Evolutionary conservation across 2,888 invertebrate genomes (phyloP).

Genomic region (Hesperia comma): DNA sequence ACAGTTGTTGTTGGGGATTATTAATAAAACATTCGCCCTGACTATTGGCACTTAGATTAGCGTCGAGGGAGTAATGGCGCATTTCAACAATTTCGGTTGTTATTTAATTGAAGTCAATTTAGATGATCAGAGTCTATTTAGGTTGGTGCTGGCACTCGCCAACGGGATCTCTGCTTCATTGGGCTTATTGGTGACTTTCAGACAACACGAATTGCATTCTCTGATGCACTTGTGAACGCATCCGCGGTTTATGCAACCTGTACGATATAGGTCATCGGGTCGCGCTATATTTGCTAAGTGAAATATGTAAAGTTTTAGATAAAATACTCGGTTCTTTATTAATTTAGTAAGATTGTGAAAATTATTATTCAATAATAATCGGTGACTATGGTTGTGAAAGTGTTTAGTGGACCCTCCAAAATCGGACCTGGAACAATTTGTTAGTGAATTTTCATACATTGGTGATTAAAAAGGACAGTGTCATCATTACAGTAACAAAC

Average conservation of each 20-base stretch:
- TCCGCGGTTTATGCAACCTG: constrained; percentile 60
- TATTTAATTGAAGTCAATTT: constrained; percentile 85
- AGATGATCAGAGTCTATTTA: constrained; percentile 85
- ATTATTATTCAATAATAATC: neutral
- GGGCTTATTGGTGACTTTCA: constrained; percentile 84
- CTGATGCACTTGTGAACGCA: constrained; percentile 79
- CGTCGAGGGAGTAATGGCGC: constrained; percentile 83
- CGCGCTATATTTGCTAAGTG: constrained; percentile 16
- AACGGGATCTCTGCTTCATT: constrained; percentile 84
- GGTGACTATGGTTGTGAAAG: neutral
- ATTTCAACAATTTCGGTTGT: constrained; percentile 85
- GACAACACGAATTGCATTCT: constrained; percentile 83
- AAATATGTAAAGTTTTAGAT: constrained; percentile 6
- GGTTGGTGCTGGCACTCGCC: constrained; percentile 83
- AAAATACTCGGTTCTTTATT: neutral
- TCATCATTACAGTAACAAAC: too few relatives aligned
- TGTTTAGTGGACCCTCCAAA: neutral
- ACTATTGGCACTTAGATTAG: constrained; percentile 84
- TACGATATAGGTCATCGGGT: constrained; percentile 57
- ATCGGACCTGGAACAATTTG: too few relatives aligned
- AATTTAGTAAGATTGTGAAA: neutral
- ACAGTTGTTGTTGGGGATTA: constrained; percentile 77
- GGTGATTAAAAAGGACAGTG: too few relatives aligned
- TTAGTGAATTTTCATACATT: too few relatives aligned
- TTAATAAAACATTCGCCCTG: constrained; percentile 83